phyloP scores from a whole-genome alignment of 1,140 invertebrate species.

The Drosophila busckii region DNA sequence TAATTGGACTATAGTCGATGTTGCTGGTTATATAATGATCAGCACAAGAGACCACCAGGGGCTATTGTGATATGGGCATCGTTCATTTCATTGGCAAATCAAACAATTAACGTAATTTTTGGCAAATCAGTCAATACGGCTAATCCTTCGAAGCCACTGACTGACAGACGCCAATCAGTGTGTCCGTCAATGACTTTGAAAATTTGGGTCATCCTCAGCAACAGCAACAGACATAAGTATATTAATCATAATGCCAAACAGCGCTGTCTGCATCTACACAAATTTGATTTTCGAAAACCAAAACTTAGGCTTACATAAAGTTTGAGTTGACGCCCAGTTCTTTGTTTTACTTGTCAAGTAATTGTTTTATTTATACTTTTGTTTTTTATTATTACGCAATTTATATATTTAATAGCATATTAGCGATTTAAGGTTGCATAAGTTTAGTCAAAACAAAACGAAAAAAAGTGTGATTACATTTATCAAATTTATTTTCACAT shows the following conservation, averaged over 20 bases:
- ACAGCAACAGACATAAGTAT: too few relatives aligned
- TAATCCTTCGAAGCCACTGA: constrained; percentile 9
- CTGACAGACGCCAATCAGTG: constrained; percentile 45
- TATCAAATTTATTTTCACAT: constrained; percentile 26
- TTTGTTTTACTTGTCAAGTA: too few relatives aligned
- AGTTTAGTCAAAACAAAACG: constrained; percentile 8
- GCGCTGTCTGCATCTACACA: constrained; percentile 15
- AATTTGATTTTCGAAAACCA: neutral
- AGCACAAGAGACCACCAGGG: neutral
- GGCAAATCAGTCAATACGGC: constrained; percentile 14
- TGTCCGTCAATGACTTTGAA: constrained; percentile 36
- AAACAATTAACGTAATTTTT: constrained; percentile 43
- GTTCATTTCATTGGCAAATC: neutral
- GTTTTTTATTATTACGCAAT: constrained; percentile 37
- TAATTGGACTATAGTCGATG: constrained; percentile 35
- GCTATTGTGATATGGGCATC: constrained; percentile 4
- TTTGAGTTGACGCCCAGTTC: constrained; percentile 11
- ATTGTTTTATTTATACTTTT: too few relatives aligned
- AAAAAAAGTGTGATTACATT: constrained; percentile 14
- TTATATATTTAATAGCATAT: constrained; percentile 21
- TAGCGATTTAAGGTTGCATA: constrained; percentile 27
- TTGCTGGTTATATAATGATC: constrained; percentile 22
- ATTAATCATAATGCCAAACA: constrained; percentile 57
- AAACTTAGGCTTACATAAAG: neutral
- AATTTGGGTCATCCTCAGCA: constrained; percentile 48